Evolutionary conservation across 1,140 invertebrate species (phyloP).

Genomic region (Eumaeus atala): DNA sequence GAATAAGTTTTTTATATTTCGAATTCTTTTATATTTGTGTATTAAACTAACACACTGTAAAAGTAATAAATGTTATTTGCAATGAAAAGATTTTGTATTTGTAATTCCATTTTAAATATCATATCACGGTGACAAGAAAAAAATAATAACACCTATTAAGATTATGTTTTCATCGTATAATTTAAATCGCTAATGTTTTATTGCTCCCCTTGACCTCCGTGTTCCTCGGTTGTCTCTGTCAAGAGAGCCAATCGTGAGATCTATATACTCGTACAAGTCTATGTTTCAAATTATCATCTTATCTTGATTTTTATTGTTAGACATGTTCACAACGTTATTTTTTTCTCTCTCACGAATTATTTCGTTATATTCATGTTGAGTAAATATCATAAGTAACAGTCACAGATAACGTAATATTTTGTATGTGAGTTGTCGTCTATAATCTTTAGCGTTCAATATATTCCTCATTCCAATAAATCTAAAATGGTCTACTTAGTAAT

Average conservation of each 20-base stretch:
- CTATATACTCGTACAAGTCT: conserved; percentile 15
- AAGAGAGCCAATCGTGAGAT: conserved; percentile 8
- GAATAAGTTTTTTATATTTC: no score
- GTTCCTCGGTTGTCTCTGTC: background rate
- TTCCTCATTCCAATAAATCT: no score
- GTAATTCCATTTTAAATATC: no score
- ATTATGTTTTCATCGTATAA: no score
- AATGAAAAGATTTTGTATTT: background rate
- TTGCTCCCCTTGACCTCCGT: background rate
- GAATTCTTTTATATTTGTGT: no score
- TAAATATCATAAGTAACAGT: conserved; percentile 22
- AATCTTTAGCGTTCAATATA: background rate
- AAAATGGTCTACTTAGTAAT: no score
- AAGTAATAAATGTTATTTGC: no score
- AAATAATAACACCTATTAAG: no score
- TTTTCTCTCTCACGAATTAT: conserved; percentile 42
- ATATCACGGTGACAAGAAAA: no score
- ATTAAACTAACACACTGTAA: no score
- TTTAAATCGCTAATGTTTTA: background rate
- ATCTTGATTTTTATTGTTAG: conserved; percentile 35
- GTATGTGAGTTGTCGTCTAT: background rate
- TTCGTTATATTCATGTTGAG: conserved; percentile 36
- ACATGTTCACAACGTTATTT: conserved; percentile 33
- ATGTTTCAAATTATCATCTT: conserved; percentile 22
- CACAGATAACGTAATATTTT: conserved; percentile 1